A percentile compares a stretch with the other conserved stretches of the same genome.
Evolutionary conservation across 2,888 invertebrate genomes (phyloP).

Genomic region (Willowsia nigromaculata): DNA sequence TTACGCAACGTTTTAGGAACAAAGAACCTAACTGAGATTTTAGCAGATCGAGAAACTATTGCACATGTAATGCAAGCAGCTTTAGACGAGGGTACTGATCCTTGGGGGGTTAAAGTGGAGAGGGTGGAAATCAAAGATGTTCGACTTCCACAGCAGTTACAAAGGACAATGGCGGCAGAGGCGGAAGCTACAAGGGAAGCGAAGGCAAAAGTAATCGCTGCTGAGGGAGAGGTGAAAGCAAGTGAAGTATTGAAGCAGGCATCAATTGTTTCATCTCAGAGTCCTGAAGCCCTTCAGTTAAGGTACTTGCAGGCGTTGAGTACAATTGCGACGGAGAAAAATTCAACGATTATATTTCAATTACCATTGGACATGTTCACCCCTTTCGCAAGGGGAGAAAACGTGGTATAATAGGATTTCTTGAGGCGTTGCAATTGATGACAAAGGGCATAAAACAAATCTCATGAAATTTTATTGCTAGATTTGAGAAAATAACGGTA

Average conservation of each 20-base stretch:
- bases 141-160: conserved; percentile 58
- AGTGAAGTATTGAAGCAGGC: conserved; percentile 95
- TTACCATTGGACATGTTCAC: conserved; percentile 90
- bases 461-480: too few species aligned
- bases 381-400: conserved; percentile 78
- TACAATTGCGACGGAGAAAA: conserved; percentile 95
- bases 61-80: conserved; percentile 54
- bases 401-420: neutral
- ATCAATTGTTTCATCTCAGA: conserved; percentile 95
- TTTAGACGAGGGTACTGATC: conserved; percentile 70
- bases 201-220: conserved; percentile 90
- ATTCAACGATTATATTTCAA: conserved; percentile 96
- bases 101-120: conserved; percentile 71
- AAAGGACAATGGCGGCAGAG: conserved; percentile 81
- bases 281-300: conserved; percentile 95
- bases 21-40: conserved; percentile 56
- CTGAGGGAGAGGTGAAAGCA: conserved; percentile 98
- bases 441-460: neutral
- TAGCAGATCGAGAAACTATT: conserved; percentile 54
- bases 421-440: neutral
- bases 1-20: conserved; percentile 66
- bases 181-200: conserved; percentile 82
- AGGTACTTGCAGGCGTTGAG: conserved; percentile 92
- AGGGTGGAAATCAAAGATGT: conserved; percentile 72
- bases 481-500: too few species aligned